Percentiles rank a stretch among this genome's conserved stretches.
phyloP scores from a whole-genome alignment of 2,113 vertebrate genomes.

The Pachyramphus minor region DNA sequence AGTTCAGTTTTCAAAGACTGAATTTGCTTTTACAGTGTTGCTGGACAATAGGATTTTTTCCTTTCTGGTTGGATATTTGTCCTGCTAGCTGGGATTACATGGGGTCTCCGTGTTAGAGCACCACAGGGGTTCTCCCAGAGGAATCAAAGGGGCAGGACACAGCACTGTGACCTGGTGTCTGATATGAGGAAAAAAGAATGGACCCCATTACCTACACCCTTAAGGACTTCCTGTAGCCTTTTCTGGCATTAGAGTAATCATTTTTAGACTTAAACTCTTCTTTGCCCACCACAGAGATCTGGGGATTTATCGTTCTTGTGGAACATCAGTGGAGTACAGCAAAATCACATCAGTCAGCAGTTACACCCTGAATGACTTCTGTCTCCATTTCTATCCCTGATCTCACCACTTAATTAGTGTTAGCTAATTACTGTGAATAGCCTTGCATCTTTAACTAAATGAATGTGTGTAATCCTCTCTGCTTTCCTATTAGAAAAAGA shows the following conservation, averaged over 20 bases:
- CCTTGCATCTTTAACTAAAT: slow-evolving; percentile 5
- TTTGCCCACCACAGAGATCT: not conserved
- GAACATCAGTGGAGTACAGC: not conserved
- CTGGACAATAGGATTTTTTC: not conserved
- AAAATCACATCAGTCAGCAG: slow-evolving; percentile 3
- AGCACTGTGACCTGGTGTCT: not conserved
- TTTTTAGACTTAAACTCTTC: not conserved
- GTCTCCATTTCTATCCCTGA: not conserved
- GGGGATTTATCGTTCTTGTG: not conserved
- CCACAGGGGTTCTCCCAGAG: not conserved
- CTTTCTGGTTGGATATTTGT: not conserved
- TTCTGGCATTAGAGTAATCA: not conserved
- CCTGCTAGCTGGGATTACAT: not conserved
- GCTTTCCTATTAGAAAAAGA: not conserved
- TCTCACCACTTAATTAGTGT: not conserved
- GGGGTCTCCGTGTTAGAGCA: not conserved
- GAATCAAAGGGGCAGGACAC: not conserved
- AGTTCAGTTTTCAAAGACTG: slow-evolving; percentile 16
- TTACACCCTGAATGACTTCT: not conserved
- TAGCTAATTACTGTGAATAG: not conserved
- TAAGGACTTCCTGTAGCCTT: not conserved
- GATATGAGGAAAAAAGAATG: not conserved
- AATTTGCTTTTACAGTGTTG: not conserved
- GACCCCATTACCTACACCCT: not conserved
- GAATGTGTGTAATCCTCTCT: not conserved